Percentiles rank a stretch among this genome's conserved stretches.
These are phyloP conservation scores for Catalaphyllia jardinei DNA, from an alignment of 64 coral and sea anemone genomes.

Conservation along the genomic window DNA sequence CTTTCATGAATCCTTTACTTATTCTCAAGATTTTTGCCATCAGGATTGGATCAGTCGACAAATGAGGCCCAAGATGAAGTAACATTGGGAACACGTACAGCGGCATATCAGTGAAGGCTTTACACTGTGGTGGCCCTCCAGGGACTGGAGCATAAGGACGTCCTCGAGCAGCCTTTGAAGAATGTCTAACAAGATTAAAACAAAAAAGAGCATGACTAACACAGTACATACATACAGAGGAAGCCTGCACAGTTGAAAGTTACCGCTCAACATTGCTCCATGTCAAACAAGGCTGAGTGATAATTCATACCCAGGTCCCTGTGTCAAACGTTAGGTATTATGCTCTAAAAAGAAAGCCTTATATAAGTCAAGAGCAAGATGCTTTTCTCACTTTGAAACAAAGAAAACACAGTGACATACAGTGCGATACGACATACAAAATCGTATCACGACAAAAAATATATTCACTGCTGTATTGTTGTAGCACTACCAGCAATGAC, in stretches of 20 bases:
- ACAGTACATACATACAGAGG: too few relatives aligned
- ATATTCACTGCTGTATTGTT: neutral
- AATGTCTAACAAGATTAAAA: slow-evolving; percentile 60
- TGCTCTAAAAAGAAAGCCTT: too few relatives aligned
- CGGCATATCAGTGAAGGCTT: slow-evolving; percentile 62
- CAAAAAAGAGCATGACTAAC: neutral
- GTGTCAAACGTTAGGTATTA: too few relatives aligned
- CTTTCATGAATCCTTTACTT: slow-evolving; percentile 95
- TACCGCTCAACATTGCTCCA: too few relatives aligned
- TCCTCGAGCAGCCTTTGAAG: slow-evolving; percentile 94
- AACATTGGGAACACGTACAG: slow-evolving; percentile 89
- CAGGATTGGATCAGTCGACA: slow-evolving; percentile 92
- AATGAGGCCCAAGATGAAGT: slow-evolving; percentile 81
- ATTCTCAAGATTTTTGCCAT: slow-evolving; percentile 92
- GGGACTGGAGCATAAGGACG: slow-evolving; percentile 74
- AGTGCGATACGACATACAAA: too few relatives aligned
- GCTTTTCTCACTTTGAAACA: too few relatives aligned
- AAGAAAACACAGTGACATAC: too few relatives aligned
- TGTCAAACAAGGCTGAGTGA: too few relatives aligned
- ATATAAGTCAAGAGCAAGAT: too few relatives aligned
- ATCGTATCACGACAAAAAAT: neutral
- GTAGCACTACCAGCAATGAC: too few relatives aligned
- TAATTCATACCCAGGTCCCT: too few relatives aligned
- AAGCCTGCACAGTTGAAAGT: too few relatives aligned
- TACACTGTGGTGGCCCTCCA: slow-evolving; percentile 75